Conservation (phyloP, 1,140 invertebrate genomes). For the Psix sp. region DNA sequence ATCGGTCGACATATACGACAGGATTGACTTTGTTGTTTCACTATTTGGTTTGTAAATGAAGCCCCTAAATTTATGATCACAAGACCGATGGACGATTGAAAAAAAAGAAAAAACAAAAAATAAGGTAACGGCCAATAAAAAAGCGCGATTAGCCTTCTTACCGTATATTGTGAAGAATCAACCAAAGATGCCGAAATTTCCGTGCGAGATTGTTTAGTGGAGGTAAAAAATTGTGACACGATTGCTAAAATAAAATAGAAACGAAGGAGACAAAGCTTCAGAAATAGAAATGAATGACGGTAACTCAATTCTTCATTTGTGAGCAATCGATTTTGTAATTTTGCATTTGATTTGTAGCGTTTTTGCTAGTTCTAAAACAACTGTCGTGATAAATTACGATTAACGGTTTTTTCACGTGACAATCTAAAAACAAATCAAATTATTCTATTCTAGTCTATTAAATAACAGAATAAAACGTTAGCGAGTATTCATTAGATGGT, state of each 20-base stretch:
- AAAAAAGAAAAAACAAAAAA: slow-evolving; percentile 12
- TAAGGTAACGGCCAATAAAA: slow-evolving; percentile 34
- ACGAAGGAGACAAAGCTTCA: slow-evolving; percentile 5
- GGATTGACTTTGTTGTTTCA: slow-evolving; percentile 40
- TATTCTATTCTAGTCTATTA: too few species aligned
- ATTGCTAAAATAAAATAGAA: slow-evolving; percentile 27
- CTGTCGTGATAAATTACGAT: too few species aligned
- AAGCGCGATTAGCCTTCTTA: slow-evolving; percentile 34
- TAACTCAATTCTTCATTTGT: too few species aligned
- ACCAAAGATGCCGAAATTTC: too few species aligned
- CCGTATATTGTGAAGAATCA: too few species aligned
- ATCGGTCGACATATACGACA: slow-evolving; percentile 43
- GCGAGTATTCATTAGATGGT: slow-evolving; percentile 8
- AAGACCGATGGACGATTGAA: slow-evolving; percentile 32
- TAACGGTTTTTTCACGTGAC: too few species aligned
- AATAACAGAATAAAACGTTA: too few species aligned
- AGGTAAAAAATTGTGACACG: slow-evolving; percentile 29
- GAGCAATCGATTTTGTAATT: too few species aligned
- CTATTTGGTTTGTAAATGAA: slow-evolving; percentile 60
- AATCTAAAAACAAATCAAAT: too few species aligned
- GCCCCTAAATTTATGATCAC: slow-evolving; percentile 53
- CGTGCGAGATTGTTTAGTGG: neutral
- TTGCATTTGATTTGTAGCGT: too few species aligned
- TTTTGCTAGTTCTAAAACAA: too few species aligned
- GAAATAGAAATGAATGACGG: slow-evolving; percentile 1